A percentile compares a stretch with the other conserved stretches of the same genome.
phyloP scores from a whole-genome alignment of 2,888 invertebrate genomes.

The Chymomyza caudatula region DNA sequence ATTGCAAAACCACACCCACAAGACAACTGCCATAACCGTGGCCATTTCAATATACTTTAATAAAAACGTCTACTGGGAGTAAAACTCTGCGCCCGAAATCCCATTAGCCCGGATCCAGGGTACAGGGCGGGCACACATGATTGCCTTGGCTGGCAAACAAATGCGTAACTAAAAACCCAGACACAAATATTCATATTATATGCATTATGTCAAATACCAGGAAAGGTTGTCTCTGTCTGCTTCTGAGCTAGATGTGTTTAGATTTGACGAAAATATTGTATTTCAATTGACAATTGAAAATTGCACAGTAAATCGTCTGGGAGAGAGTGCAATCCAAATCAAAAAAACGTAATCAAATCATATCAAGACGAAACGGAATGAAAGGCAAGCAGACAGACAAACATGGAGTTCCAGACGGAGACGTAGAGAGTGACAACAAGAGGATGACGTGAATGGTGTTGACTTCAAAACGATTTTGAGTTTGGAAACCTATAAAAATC shows the following conservation, averaged over 20 bases:
- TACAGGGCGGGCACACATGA: background rate
- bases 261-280: slow-evolving; percentile 57
- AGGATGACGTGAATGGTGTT: background rate
- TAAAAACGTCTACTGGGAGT: background rate
- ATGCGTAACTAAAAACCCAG: slow-evolving; percentile 15
- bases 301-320: slow-evolving; percentile 34
- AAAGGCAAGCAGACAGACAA: slow-evolving; percentile 8
- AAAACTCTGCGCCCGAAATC: background rate
- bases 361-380: slow-evolving; percentile 49
- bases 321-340: slow-evolving; percentile 35
- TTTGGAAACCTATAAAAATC: slow-evolving; percentile 45
- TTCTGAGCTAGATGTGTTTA: slow-evolving; percentile 35
- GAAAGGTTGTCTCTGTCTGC: background rate
- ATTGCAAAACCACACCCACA: background rate
- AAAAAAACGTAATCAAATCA: slow-evolving; percentile 65
- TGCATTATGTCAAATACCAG: background rate
- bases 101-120: background rate
- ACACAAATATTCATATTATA: slow-evolving; percentile 46
- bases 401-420: background rate
- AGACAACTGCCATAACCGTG: background rate
- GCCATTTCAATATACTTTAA: slow-evolving; percentile 2
- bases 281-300: slow-evolving; percentile 63
- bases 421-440: background rate
- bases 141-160: background rate
- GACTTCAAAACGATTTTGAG: slow-evolving; percentile 56